Conservation (phyloP, 2,113 vertebrate species). For the Kryptolebias marmoratus region DNA sequence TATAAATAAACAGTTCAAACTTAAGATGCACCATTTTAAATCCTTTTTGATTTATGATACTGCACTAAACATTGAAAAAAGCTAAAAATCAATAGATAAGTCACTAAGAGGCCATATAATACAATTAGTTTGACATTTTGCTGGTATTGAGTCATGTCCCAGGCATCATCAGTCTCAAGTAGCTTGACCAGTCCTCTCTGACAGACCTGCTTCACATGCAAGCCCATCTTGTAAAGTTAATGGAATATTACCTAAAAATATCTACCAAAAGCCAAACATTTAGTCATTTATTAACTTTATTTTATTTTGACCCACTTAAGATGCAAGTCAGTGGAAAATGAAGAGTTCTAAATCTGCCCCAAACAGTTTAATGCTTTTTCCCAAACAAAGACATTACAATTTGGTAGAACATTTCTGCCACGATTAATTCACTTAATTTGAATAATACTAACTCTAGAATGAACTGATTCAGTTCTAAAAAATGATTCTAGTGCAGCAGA, state of each 20-base stretch:
- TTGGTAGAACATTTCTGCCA: not conserved
- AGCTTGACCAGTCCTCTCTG: conserved; percentile 18
- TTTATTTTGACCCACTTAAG: not conserved
- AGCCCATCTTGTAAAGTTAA: conserved; percentile 6
- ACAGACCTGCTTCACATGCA: conserved; percentile 30
- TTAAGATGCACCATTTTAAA: conserved; percentile 39
- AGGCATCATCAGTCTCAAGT: conserved; percentile 28
- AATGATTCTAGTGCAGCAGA: not conserved
- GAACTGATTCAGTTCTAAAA: not conserved
- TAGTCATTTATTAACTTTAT: not conserved
- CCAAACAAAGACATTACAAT: not conserved
- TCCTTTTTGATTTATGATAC: conserved; percentile 57
- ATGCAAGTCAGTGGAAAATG: not conserved
- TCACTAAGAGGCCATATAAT: conserved; percentile 67
- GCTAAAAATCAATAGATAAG: conserved; percentile 60
- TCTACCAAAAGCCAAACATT: conserved; percentile 19
- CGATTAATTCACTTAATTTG: too few relatives aligned
- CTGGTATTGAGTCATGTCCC: conserved; percentile 68
- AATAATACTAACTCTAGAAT: not conserved
- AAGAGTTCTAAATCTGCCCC: not conserved
- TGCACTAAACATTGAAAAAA: conserved; percentile 50
- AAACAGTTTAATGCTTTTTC: not conserved
- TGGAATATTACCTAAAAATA: conserved; percentile 3
- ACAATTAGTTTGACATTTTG: conserved; percentile 68
- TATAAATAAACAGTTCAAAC: conserved; percentile 46